phyloP scores from a whole-genome alignment of 2,797 vertebrate genomes.

The Myoxocephalus aenaeus region DNA sequence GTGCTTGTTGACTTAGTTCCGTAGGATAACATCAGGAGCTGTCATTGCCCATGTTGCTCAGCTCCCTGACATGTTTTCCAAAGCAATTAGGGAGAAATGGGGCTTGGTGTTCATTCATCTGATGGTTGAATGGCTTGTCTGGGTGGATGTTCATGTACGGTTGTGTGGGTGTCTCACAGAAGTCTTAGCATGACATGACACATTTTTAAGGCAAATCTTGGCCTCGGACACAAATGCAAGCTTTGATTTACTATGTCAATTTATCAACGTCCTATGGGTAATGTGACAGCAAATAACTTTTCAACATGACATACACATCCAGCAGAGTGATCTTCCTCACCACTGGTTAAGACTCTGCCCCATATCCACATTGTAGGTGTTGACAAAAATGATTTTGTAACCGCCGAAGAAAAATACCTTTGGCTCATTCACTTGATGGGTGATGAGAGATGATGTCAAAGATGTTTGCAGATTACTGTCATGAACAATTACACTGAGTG shows the following conservation, averaged over 20 bases:
- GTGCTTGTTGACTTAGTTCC: constrained; percentile 79
- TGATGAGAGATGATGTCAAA: constrained; percentile 22
- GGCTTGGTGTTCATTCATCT: constrained; percentile 69
- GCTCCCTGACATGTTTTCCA: constrained; percentile 79
- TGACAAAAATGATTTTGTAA: neutral
- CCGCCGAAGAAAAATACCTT: constrained; percentile 24
- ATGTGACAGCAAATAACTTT: constrained; percentile 16
- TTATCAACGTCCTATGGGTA: neutral
- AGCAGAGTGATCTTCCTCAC: neutral
- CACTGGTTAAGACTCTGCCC: constrained; percentile 12
- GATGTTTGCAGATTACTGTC: constrained; percentile 5
- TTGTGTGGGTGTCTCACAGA: constrained; percentile 21
- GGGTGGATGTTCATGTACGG: constrained; percentile 27
- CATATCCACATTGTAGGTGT: neutral
- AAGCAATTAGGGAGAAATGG: constrained; percentile 78
- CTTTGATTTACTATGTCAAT: constrained; percentile 2
- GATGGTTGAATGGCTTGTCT: constrained; percentile 61
- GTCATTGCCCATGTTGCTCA: constrained; percentile 74
- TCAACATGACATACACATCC: neutral
- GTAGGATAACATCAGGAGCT: constrained; percentile 74
- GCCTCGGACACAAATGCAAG: neutral
- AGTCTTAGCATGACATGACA: constrained; percentile 14
- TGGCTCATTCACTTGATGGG: constrained; percentile 17
- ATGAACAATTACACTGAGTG: neutral
- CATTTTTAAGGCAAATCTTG: neutral